Base-by-base conservation (phyloP, 2,888 invertebrate genomes). In the Neoitamus cyanurus region DNA sequence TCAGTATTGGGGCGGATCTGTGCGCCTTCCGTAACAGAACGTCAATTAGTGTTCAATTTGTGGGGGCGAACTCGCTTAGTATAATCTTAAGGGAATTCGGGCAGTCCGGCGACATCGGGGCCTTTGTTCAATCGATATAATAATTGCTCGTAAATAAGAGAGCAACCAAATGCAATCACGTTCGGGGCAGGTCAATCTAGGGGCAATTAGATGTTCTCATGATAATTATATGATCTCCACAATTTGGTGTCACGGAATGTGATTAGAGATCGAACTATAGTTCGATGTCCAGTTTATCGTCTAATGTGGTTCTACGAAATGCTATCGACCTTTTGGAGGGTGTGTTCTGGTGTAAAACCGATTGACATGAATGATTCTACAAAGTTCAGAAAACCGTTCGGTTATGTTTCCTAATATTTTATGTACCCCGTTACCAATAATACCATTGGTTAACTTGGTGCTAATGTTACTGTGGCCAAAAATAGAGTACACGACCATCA, bases 11-110 rank as follows among this genome's bases (percentile, higher is more conserved):
- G 42, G n/a, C 15, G 9, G 48, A 20, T 15, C 58, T 25, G 9
- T 7, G 58, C 1, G 15, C 58, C 58, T 58, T 58, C 58, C 9
- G 25, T 4, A 58, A 9, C 15, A 15, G 15, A 58, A 58, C 58
- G 31, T 42, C 58, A 48, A 78, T 78, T 78, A 58, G 20, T n/a
- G n/a, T 30, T 30, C 31, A 48, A 58, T 78, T 78, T 58, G 9
- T 20, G 58, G 58, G 58, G 58, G 2, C 20, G 15, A 25, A 58
- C 58, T 58, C 58, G 58, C 58, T 58, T 25, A 20, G 15, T 58
- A 2, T 58, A 25, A 15, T 58, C 58, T 58, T 15, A 9, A 15
- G 58, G 31, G 48, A 48, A 20, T 31, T 58, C 58, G 30, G n/a
- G 20, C 42, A 42, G n/a, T 4, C 15, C 20, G 25, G 11, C 9